Percentiles rank a stretch among this genome's conserved stretches.
phyloP scores from a whole-genome alignment of 1,140 invertebrate species.

The Micrasema longulum region DNA sequence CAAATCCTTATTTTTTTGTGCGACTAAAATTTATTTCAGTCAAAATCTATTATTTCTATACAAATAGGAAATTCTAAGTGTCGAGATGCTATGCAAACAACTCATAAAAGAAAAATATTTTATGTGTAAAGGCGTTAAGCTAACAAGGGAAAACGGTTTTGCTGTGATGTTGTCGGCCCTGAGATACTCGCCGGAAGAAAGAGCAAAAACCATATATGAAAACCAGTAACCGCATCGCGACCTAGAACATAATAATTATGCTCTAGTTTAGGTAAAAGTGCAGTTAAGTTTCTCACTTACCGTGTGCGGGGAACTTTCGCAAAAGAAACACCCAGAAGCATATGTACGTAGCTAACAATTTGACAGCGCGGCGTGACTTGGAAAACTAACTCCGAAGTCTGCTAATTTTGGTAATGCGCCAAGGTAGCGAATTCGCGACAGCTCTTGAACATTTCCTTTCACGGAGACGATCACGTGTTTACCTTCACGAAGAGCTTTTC shows the following conservation, averaged over 20 bases:
- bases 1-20: too few relatives aligned
- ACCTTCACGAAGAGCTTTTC: too few relatives aligned
- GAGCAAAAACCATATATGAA: constrained; percentile 8
- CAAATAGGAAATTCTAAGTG: too few relatives aligned
- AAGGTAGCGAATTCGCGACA: neutral
- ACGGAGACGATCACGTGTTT: too few relatives aligned
- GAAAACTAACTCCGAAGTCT: neutral
- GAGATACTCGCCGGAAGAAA: neutral
- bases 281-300: constrained; percentile 9
- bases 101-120: neutral
- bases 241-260: constrained; percentile 18
- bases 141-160: neutral
- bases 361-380: neutral
- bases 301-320: neutral
- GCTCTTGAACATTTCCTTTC: too few relatives aligned
- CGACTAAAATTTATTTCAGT: too few relatives aligned
- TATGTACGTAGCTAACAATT: too few relatives aligned
- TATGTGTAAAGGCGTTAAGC: neutral
- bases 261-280: constrained; percentile 17
- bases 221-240: constrained; percentile 26
- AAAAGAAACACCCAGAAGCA: constrained; percentile 5
- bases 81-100: too few relatives aligned
- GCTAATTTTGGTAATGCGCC: constrained; percentile 10
- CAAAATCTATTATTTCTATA: too few relatives aligned
- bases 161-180: constrained; percentile 5